These are phyloP conservation scores for Tragulus kanchil DNA, from an alignment of 2,113 vertebrate species.

Conservation along the genomic window DNA sequence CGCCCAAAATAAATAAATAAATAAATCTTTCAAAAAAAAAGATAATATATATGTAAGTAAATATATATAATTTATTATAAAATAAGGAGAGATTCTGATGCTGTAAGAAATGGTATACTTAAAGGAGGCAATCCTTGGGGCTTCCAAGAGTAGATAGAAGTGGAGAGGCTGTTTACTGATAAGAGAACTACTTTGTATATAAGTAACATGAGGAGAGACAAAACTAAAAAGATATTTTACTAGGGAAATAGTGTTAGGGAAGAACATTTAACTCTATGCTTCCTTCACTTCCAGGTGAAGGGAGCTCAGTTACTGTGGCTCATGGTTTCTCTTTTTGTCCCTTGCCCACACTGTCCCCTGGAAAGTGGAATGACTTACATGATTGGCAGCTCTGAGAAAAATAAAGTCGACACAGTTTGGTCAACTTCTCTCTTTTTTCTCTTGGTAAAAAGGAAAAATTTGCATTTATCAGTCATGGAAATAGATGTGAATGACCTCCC, in stretches of 20 bases:
- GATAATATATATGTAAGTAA: not conserved
- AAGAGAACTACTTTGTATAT: not conserved
- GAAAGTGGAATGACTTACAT: not conserved
- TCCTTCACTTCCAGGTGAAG: not conserved
- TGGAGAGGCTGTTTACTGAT: not conserved
- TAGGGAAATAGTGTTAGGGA: not conserved
- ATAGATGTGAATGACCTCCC: not conserved
- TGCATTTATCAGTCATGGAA: not conserved
- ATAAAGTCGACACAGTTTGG: not conserved
- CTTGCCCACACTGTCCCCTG: not conserved
- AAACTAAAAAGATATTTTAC: not conserved
- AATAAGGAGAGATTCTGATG: not conserved
- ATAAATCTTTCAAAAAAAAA: too few species aligned
- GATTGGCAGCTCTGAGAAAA: not conserved
- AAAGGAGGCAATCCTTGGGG: not conserved
- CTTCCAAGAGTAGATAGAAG: not conserved
- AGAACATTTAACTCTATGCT: not conserved
- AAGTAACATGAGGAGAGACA: not conserved
- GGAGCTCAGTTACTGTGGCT: not conserved
- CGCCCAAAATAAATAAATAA: too few species aligned
- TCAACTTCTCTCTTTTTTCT: not conserved
- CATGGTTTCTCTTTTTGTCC: not conserved
- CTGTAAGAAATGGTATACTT: not conserved
- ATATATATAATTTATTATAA: not conserved
- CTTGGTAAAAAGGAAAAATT: not conserved